A percentile compares a stretch with the other conserved stretches of the same genome.
These are phyloP conservation scores for Zaprionus kolodkinae DNA, from an alignment of 1,140 invertebrate species.

Conservation along the genomic window DNA sequence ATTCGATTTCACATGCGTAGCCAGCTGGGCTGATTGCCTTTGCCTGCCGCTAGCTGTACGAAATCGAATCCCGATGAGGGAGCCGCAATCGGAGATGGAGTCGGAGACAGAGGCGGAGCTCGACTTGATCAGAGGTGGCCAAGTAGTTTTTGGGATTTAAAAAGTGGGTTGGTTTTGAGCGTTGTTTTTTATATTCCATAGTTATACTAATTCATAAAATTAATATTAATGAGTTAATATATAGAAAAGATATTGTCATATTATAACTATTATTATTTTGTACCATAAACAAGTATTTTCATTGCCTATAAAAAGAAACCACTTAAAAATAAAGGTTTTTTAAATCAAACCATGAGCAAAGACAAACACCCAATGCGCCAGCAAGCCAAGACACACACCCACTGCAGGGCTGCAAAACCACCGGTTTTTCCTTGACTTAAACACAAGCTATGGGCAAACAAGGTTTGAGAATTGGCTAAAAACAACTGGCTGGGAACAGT, in stretches of 20 bases:
- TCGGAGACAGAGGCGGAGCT: neutral
- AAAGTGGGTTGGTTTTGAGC: neutral
- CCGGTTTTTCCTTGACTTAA: neutral
- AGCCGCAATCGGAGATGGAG: neutral
- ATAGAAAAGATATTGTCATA: neutral
- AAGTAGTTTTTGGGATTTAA: neutral
- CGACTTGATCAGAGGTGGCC: neutral
- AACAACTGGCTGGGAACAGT: neutral
- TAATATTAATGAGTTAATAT: too few species aligned
- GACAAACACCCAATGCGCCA: too few species aligned
- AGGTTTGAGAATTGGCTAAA: neutral
- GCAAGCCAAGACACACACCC: conserved; percentile 2
- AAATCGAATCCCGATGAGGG: neutral
- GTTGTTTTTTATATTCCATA: too few species aligned
- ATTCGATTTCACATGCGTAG: conserved; percentile 47
- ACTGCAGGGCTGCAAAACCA: neutral
- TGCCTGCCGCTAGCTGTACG: conserved; percentile 39
- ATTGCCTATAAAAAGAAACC: too few species aligned
- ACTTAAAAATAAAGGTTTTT: too few species aligned
- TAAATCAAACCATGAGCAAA: too few species aligned
- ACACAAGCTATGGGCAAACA: neutral
- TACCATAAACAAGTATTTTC: neutral
- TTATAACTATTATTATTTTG: neutral
- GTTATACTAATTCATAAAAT: too few species aligned
- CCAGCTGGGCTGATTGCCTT: conserved; percentile 51